Evolutionary conservation across 2,888 invertebrate genomes (phyloP), one percentile per base, ranked within the genome.

Genomic region (Euproctis similis): DNA sequence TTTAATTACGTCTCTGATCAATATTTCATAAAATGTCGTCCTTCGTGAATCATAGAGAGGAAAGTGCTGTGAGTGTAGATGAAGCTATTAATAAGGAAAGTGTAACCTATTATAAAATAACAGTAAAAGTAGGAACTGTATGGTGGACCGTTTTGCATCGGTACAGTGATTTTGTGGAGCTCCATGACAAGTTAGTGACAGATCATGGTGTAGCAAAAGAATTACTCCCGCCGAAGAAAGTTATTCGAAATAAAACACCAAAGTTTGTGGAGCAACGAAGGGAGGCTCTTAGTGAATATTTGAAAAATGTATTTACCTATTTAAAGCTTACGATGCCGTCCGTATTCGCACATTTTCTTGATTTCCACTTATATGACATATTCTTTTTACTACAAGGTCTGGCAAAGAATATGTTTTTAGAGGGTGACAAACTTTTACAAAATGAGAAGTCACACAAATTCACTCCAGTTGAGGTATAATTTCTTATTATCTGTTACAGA

Each of bases 141-240:
- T 86, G 88, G 36, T 98, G 97, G 98, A 88, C 87, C 42, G 91
- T 97, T 5, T 88, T 88, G 52, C 92, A 93, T 71, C 89, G 97
- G 45, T 98, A 96, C 81, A 94, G 89, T 63, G 95, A 97, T 55
- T 98, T 97, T 74, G 90, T 89, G 42, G 93, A 94, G 31, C 86
- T 97, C 8, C 94, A 97, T 68, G 92, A 94, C 28, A 90, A 89
- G 59, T 84, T 97, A n/a, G 91, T 94, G 0, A 68, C 86, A 2
- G 92, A 93, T 52, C 92, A 93, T 71, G 92, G 93, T 27, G 89
- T 95, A 2, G 89, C 92, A 4, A 94, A 92, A 63, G 94, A 94
- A 53, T 85, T 95, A 34, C 76, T 98, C 8, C 98, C 98, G 7
- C 96, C 96, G 0, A 98, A 98, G 73, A 97, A 96, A 80, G 87